Conservation (phyloP, 2,113 vertebrate genomes). For the Monarcha castaneiventris region DNA sequence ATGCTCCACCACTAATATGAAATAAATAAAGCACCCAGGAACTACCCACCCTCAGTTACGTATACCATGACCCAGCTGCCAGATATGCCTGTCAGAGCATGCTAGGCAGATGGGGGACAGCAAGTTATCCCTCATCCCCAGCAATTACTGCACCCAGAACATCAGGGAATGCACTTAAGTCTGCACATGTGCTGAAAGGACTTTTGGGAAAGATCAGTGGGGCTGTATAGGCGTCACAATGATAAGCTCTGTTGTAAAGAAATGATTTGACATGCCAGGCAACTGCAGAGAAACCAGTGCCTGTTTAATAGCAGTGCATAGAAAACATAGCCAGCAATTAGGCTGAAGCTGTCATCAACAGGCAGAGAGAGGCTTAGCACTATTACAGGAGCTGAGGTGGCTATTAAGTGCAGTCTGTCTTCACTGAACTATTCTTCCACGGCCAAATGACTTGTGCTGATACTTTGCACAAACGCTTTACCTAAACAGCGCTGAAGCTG, state of each 20-base stretch:
- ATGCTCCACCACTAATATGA: not conserved
- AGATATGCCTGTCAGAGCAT: constrained; percentile 13
- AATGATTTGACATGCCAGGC: constrained; percentile 63
- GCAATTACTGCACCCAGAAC: constrained; percentile 21
- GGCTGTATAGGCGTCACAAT: constrained; percentile 44
- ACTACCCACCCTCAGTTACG: not conserved
- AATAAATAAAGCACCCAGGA: constrained; percentile 28
- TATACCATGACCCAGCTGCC: constrained; percentile 36
- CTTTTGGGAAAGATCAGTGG: constrained; percentile 60
- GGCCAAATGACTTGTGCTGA: not conserved
- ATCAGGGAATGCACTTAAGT: constrained; percentile 42
- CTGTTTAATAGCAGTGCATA: constrained; percentile 39
- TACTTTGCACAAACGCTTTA: not conserved
- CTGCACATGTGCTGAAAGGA: constrained; percentile 61
- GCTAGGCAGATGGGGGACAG: not conserved
- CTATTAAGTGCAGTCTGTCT: constrained; percentile 41
- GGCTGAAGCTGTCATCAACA: constrained; percentile 57
- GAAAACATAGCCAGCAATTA: constrained; percentile 39
- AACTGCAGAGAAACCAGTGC: constrained; percentile 52
- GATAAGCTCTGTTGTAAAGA: constrained; percentile 68
- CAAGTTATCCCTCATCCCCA: constrained; percentile 29
- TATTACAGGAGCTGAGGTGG: constrained; percentile 44
- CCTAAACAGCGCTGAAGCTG: not conserved
- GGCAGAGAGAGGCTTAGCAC: constrained; percentile 34
- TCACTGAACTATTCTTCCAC: not conserved